These are phyloP conservation scores for Plodia interpunctella DNA, from an alignment of 1,140 invertebrate species.

Conservation along the genomic window DNA sequence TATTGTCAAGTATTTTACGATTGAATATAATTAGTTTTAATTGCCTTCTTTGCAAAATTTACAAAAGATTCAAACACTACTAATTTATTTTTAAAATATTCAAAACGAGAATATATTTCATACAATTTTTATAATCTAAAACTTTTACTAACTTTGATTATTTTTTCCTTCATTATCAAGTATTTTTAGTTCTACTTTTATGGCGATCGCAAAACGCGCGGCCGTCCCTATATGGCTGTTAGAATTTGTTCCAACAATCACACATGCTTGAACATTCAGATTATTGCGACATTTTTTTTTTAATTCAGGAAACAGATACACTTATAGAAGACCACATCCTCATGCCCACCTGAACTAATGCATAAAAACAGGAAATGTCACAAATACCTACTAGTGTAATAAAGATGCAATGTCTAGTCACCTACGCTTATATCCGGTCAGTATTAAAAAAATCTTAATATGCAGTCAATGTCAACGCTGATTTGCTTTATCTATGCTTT, in stretches of 20 bases:
- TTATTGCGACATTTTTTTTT: neutral
- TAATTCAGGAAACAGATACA: neutral
- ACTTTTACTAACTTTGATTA: no score
- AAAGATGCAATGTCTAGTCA: neutral
- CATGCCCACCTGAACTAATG: neutral
- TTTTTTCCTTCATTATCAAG: no score
- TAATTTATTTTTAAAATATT: no score
- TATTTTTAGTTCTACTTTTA: no score
- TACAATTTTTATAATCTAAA: no score
- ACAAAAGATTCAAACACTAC: no score
- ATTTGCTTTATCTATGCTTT: neutral
- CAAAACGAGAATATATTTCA: no score
- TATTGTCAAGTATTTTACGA: no score
- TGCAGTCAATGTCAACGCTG: neutral
- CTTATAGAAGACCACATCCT: neutral
- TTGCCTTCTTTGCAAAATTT: no score
- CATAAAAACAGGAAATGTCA: constrained; percentile 3
- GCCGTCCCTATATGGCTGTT: neutral
- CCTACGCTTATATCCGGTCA: neutral
- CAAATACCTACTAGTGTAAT: constrained; percentile 1
- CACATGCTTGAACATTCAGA: neutral
- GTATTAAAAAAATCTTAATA: neutral
- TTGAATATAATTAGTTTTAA: no score
- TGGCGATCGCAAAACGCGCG: no score
- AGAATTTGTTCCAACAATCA: neutral